These are phyloP conservation scores for Brachypteracias leptosomus DNA, from an alignment of 2,113 vertebrate genomes.

Conservation along the genomic window DNA sequence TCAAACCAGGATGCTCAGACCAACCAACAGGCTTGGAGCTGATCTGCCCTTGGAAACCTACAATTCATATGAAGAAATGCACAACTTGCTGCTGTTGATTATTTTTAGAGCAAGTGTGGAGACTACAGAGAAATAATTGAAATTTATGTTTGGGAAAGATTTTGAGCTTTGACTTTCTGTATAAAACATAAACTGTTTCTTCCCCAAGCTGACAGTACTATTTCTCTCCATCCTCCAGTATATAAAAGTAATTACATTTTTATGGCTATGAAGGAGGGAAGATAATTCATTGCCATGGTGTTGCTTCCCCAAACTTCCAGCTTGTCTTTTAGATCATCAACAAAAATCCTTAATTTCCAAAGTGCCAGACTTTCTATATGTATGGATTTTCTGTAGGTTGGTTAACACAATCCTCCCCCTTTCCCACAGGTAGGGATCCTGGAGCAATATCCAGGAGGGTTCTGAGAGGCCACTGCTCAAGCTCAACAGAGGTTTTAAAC, in stretches of 20 bases:
- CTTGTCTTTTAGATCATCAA: neutral
- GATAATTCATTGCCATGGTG: neutral
- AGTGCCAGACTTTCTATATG: neutral
- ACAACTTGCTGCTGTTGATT: neutral
- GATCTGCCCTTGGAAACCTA: neutral
- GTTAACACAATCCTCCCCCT: neutral
- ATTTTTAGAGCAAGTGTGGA: neutral
- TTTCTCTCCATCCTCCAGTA: neutral
- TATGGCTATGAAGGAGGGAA: neutral
- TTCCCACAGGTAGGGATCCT: neutral
- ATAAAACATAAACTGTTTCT: neutral
- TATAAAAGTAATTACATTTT: neutral
- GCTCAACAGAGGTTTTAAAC: neutral
- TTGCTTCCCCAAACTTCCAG: neutral
- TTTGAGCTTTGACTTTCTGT: neutral
- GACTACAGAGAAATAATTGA: neutral
- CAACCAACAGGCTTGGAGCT: neutral
- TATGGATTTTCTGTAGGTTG: neutral
- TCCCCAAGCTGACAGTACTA: neutral
- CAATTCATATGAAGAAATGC: neutral
- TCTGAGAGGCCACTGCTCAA: neutral
- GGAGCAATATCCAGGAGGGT: neutral
- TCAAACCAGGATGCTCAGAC: neutral
- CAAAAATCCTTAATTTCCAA: neutral
- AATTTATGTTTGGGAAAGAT: neutral